Evolutionary conservation across 2,888 invertebrate genomes (phyloP).

Genomic region (Acanthosepion lycidas): DNA sequence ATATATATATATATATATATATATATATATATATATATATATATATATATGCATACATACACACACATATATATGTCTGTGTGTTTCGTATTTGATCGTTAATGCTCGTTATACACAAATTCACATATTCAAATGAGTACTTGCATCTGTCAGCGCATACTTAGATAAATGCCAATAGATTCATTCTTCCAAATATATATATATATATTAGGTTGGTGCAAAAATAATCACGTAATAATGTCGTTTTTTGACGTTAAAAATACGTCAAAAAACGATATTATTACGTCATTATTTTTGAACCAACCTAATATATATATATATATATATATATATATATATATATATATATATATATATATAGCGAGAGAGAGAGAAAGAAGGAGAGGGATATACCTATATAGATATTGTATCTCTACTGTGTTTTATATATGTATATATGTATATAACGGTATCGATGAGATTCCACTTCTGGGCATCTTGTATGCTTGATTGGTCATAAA

Average conservation of each 20-base stretch:
- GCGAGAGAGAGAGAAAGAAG: no score
- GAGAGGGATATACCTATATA: neutral
- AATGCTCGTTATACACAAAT: no score
- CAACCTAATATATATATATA: no score
- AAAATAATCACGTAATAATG: no score
- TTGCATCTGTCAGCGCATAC: neutral
- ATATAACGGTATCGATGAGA: neutral
- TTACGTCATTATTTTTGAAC: no score
- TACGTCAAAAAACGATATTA: no score
- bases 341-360: conserved; percentile 33
- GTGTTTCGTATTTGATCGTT: no score
- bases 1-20: neutral
- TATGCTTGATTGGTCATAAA: conserved; percentile 33
- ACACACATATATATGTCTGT: no score
- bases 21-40: neutral
- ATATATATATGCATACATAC: neutral
- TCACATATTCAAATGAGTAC: no score
- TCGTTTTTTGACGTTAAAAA: no score
- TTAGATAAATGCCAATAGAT: neutral
- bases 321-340: no score
- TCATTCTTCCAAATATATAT: neutral
- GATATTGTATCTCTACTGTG: neutral
- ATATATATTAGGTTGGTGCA: no score
- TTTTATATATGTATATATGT: neutral
- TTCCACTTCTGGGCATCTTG: neutral